These are phyloP conservation scores for Cyanoramphus novaezelandiae DNA, from an alignment of 2,113 vertebrate species.

Conservation along the genomic window DNA sequence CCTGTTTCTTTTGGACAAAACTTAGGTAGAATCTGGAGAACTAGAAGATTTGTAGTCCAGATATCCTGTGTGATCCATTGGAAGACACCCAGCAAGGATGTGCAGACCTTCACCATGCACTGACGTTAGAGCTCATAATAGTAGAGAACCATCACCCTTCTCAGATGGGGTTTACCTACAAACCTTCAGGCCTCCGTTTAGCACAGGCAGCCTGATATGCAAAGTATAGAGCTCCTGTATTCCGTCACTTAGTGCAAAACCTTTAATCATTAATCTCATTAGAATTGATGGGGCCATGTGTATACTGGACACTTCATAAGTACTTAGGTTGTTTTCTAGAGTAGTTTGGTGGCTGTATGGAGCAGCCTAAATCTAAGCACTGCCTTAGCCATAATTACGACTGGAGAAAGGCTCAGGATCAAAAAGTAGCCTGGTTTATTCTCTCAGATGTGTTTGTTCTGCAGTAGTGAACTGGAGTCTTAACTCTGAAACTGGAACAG, in stretches of 20 bases:
- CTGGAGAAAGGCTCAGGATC: background rate
- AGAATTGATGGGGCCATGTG: fast-evolving
- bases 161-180: background rate
- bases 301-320: background rate
- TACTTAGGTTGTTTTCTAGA: background rate
- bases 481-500: background rate
- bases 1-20: background rate
- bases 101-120: fast-evolving
- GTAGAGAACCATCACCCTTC: background rate
- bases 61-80: background rate
- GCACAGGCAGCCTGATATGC: background rate
- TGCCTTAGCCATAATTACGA: background rate
- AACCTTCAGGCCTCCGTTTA: fast-evolving
- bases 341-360: background rate
- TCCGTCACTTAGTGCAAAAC: background rate
- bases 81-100: background rate
- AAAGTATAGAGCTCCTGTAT: background rate
- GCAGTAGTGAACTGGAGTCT: background rate
- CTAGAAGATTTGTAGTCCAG: background rate
- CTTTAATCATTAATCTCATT: background rate
- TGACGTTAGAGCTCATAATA: background rate
- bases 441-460: background rate
- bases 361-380: background rate
- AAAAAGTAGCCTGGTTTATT: background rate
- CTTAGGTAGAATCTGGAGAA: background rate